Conservation (phyloP, 2,797 vertebrate genomes). For the Chelidonichthys spinosus region DNA sequence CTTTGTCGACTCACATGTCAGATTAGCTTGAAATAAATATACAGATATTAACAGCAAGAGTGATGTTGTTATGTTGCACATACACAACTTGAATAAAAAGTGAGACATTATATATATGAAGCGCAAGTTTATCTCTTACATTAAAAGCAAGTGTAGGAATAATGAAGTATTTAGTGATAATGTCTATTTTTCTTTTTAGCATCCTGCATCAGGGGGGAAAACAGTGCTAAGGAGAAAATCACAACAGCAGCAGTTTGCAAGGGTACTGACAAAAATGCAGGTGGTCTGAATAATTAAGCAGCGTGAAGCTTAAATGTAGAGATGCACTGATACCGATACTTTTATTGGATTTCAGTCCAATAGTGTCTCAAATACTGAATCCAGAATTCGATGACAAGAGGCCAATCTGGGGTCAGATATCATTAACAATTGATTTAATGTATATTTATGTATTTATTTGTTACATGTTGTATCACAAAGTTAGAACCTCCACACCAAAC, state of each 20-base stretch:
- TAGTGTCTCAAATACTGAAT: too few species aligned
- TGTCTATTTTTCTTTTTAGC: not conserved
- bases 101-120: not conserved
- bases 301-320: not conserved
- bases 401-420: too few species aligned
- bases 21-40: not conserved
- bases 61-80: not conserved
- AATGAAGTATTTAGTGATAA: not conserved
- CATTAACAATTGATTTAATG: too few species aligned
- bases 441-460: too few species aligned
- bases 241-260: slow-evolving; percentile 22
- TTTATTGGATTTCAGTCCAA: too few species aligned
- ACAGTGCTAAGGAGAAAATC: slow-evolving; percentile 7
- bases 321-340: not conserved
- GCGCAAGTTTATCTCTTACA: not conserved
- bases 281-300: slow-evolving; percentile 39
- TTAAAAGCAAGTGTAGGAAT: not conserved
- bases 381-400: too few species aligned
- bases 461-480: too few species aligned
- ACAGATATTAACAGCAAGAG: not conserved
- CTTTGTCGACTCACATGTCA: not conserved
- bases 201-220: not conserved
- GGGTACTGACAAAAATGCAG: slow-evolving; percentile 34
- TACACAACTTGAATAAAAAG: not conserved
- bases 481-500: too few species aligned